Evolutionary conservation across 1,140 invertebrate genomes (phyloP).

Genomic region (Nephila pilipes): DNA sequence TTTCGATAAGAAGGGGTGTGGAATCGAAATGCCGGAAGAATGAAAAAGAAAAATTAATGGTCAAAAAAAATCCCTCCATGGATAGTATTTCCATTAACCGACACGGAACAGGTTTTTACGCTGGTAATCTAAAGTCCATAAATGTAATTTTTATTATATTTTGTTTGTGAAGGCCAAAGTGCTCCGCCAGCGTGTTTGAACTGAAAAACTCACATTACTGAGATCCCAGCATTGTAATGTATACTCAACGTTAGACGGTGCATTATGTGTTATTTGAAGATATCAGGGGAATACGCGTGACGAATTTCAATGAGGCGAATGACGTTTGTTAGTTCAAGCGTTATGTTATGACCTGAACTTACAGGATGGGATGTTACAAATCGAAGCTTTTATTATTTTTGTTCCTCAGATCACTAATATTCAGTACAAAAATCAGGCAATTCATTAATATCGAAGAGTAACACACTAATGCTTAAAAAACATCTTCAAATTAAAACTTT

Average conservation of each 20-base stretch:
- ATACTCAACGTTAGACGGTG: background rate
- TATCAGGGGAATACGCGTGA: background rate
- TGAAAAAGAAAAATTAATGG: background rate
- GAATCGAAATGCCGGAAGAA: background rate
- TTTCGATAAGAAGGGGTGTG: background rate
- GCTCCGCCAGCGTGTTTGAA: background rate
- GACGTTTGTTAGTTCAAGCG: slow-evolving; percentile 33
- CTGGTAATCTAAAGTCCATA: background rate
- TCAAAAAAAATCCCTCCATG: background rate
- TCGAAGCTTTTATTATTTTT: background rate
- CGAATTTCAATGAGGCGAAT: slow-evolving; percentile 29
- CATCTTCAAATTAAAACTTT: too few relatives aligned
- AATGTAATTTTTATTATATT: background rate
- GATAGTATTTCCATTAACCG: background rate
- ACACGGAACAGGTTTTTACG: slow-evolving; percentile 10
- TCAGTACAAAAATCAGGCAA: too few relatives aligned
- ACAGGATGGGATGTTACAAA: background rate
- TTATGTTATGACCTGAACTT: slow-evolving; percentile 37
- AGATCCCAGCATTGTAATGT: background rate
- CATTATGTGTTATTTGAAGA: background rate
- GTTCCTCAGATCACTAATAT: background rate
- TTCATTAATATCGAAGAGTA: too few relatives aligned
- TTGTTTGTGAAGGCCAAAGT: background rate
- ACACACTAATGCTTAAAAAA: too few relatives aligned
- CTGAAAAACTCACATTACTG: background rate